phyloP scores from a whole-genome alignment of 2,113 vertebrate genomes.

The Microcebus tavaratra region DNA sequence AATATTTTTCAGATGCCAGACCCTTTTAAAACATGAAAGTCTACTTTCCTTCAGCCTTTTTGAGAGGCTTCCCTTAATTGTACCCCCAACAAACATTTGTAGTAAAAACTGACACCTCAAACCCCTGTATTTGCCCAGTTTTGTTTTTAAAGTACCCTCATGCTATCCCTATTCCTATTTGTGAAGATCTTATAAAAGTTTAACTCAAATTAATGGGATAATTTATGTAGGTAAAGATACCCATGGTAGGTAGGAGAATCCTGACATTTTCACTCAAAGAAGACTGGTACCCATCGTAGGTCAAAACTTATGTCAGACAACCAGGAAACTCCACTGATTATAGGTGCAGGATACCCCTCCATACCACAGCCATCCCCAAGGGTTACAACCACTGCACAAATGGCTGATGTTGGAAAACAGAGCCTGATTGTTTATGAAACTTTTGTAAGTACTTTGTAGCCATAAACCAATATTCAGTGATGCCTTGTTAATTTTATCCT shows the following conservation, averaged over 20 bases:
- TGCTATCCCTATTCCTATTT: neutral
- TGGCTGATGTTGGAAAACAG: neutral
- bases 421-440: neutral
- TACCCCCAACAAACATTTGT: neutral
- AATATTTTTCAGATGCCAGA: neutral
- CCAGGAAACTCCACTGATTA: neutral
- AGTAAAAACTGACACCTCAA: neutral
- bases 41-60: neutral
- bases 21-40: neutral
- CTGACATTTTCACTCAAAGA: conserved; percentile 23
- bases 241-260: neutral
- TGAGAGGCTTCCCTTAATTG: neutral
- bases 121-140: neutral
- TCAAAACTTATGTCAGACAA: neutral
- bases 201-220: neutral
- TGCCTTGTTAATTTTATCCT: neutral
- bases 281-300: neutral
- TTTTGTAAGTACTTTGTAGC: neutral
- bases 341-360: neutral
- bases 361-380: neutral
- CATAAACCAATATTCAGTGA: neutral
- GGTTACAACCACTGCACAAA: neutral
- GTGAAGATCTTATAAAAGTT: neutral
- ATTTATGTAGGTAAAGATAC: neutral
- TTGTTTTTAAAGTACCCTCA: neutral